Conservation (phyloP, 1,140 invertebrate species). For the Drosophila sturtevanti region DNA sequence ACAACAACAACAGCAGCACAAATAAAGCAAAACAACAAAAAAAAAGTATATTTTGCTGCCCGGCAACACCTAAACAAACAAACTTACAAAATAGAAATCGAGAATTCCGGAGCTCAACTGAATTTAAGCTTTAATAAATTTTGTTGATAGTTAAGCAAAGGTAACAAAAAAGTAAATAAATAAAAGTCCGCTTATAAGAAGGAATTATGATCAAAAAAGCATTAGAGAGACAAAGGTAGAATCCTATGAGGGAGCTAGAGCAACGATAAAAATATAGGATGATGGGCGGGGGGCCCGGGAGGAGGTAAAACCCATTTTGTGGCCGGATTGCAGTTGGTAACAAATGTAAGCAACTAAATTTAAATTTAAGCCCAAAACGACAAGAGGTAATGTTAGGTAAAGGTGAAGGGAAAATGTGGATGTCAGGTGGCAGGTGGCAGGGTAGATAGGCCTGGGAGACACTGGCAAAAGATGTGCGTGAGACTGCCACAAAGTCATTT, state of each 20-base stretch:
- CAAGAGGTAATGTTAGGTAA: slow-evolving; percentile 39
- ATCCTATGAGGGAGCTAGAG: too few species aligned
- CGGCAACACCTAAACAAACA: slow-evolving; percentile 1
- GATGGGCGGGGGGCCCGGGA: too few species aligned
- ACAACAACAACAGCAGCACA: too few species aligned
- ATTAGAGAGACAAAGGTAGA: slow-evolving; percentile 46
- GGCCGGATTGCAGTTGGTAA: slow-evolving; percentile 36
- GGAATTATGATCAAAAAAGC: slow-evolving; percentile 71
- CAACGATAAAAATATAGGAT: slow-evolving; percentile 37
- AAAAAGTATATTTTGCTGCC: not conserved
- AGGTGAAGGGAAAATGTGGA: slow-evolving; percentile 17
- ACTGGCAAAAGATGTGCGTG: slow-evolving; percentile 6
- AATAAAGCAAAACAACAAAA: too few species aligned
- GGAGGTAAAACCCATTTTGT: slow-evolving; percentile 14
- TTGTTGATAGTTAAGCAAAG: slow-evolving; percentile 35
- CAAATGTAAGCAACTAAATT: slow-evolving; percentile 66
- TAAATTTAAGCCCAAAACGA: slow-evolving; percentile 66
- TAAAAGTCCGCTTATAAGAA: slow-evolving; percentile 45
- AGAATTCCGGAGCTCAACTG: not conserved
- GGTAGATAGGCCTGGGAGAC: not conserved
- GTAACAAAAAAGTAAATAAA: slow-evolving; percentile 26
- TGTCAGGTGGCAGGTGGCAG: not conserved
- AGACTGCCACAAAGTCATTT: slow-evolving; percentile 16
- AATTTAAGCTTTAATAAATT: slow-evolving; percentile 44
- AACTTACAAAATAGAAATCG: not conserved